phyloP scores from a whole-genome alignment of 2,797 vertebrate species.

The Neoniphon sammara region DNA sequence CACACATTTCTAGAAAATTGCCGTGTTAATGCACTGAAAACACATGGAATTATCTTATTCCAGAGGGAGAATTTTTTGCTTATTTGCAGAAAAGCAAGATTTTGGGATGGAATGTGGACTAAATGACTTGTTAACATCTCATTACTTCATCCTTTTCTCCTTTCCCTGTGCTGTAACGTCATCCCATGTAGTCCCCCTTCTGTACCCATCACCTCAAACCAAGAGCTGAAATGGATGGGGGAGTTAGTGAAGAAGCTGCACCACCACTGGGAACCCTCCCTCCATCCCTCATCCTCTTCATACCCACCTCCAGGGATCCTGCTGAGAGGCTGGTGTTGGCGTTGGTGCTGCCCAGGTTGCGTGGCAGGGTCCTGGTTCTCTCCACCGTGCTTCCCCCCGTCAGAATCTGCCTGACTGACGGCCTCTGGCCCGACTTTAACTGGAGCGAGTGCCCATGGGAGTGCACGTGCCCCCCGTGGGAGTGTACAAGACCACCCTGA shows the following conservation, averaged over 20 bases:
- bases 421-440: conserved; percentile 90
- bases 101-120: no score
- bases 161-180: background rate
- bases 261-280: conserved; percentile 17
- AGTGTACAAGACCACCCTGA: conserved; percentile 75
- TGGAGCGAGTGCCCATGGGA: conserved; percentile 89
- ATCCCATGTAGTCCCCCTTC: background rate
- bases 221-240: conserved; percentile 2
- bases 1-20: no score
- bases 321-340: conserved; percentile 91
- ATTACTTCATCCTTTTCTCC: background rate
- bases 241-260: conserved; percentile 7
- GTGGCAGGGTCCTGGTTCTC: conserved; percentile 97
- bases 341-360: conserved; percentile 92
- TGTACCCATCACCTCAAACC: conserved; percentile 14
- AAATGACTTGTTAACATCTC: no score
- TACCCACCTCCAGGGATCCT: conserved; percentile 97
- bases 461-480: conserved; percentile 80
- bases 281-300: conserved; percentile 37
- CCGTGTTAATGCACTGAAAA: no score
- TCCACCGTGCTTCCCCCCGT: conserved; percentile 90
- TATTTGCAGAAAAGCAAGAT: no score
- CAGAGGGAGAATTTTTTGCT: no score
- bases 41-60: no score
- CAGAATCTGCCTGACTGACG: conserved; percentile 92